These are phyloP conservation scores for Melieria crassipennis DNA, from an alignment of 2,888 invertebrate genomes.

Conservation along the genomic window DNA sequence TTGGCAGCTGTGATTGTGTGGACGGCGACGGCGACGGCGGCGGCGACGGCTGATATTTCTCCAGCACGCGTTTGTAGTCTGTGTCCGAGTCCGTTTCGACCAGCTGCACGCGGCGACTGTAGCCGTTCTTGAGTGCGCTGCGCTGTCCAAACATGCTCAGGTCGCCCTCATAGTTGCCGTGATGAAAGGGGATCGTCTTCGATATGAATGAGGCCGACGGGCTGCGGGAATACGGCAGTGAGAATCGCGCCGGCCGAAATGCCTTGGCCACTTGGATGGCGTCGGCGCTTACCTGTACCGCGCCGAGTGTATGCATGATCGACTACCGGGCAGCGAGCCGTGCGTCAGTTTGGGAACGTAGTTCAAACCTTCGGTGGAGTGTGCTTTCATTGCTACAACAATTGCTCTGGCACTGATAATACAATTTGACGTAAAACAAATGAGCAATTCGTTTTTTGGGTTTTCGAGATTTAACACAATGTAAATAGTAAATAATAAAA, in stretches of 20 bases:
- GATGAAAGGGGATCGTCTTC: constrained; percentile 32
- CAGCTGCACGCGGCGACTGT: constrained; percentile 27
- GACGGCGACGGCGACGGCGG: constrained; percentile 4
- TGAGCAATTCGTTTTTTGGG: no score
- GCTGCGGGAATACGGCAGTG: background rate
- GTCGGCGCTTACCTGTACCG: no score
- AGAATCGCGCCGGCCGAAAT: no score
- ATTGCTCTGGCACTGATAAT: no score
- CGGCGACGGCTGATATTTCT: constrained; percentile 12
- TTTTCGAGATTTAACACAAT: constrained; percentile 22
- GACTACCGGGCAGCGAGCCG: constrained; percentile 23
- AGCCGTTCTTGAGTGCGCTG: background rate
- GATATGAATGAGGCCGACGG: background rate
- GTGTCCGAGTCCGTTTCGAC: constrained; percentile 55
- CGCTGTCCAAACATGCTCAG: constrained; percentile 38
- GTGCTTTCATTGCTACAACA: no score
- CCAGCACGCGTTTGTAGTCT: constrained; percentile 41
- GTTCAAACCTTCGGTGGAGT: constrained; percentile 38
- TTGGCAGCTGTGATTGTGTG: constrained; percentile 14
- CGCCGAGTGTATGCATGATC: background rate
- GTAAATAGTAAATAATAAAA: background rate
- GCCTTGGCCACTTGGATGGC: no score
- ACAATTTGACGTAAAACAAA: no score
- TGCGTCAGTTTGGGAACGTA: constrained; percentile 39
- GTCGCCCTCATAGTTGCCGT: constrained; percentile 54